Evolutionary conservation across 2,888 invertebrate species (phyloP), one percentile per base, ranked within the genome.

Genomic region (Gnatocerus cornutus): DNA sequence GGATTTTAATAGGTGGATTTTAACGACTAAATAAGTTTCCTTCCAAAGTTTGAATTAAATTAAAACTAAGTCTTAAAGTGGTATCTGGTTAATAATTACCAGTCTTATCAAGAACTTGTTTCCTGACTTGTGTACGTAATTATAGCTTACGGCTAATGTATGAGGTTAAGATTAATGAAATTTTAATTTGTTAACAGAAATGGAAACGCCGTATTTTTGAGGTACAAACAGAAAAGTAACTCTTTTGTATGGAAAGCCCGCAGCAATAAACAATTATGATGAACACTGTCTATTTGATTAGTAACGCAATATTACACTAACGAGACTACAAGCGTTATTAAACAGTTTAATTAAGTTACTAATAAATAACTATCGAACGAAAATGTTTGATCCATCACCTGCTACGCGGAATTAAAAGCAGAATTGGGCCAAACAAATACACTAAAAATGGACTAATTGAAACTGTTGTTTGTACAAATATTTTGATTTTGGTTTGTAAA

Each of bases 21-120:
- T 10, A 55, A 55, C 14, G 41, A 55, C n/a, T 41, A 30, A 55
- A 55, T 55, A 55, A 55, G 55, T 14, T 50, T 37, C 10, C 41
- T 14, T 10, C 30, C 13, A 14, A 52, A 52, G 30, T 52, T 52
- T 10, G 41, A 41, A 41, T 41, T 10, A 41, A 41, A 41, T 41
- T 41, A 41, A 13, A 41, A 41, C 41, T 12, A 41, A 41, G 41
- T 12, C 10, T 12, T 12, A 41, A 41, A 41, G 41, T 41, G 41
- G 12, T 41, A 41, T 41, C 41, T 41, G 10, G 12, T 10, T 41
- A 12, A 41, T 41, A 41, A 41, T 41, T 41, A 41, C 41, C 41
- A 33, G 41, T 41, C 41, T 41, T 41, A 41, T 41, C 41, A 41
- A 12, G 41, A 41, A 41, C 41, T 41, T 41, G 41, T 41, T 10